phyloP scores from a whole-genome alignment of 2,113 vertebrate genomes.

The Laticauda laticaudata region DNA sequence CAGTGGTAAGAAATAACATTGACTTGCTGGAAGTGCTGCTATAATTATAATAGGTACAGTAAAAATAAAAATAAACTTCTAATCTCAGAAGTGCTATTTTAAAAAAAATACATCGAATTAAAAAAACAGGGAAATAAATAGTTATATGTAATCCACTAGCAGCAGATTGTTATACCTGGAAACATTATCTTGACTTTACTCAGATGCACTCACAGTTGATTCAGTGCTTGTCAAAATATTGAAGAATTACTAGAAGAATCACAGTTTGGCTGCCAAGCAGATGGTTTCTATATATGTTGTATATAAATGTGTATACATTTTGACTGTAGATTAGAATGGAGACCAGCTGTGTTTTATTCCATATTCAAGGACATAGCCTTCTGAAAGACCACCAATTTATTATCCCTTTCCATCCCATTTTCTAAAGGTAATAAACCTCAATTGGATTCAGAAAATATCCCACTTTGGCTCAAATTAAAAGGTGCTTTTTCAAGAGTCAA shows the following conservation, averaged over 20 bases:
- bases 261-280: neutral
- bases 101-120: neutral
- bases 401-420: neutral
- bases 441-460: neutral
- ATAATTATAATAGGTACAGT: neutral
- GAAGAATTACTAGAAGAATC: conserved; percentile 5
- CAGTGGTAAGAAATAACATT: neutral
- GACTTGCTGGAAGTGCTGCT: neutral
- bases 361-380: neutral
- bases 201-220: neutral
- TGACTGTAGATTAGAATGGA: neutral
- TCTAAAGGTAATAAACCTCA: neutral
- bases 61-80: neutral
- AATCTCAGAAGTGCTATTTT: neutral
- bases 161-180: neutral
- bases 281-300: neutral
- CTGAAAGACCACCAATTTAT: neutral
- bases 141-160: neutral
- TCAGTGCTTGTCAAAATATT: conserved; percentile 4
- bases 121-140: neutral
- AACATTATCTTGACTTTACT: neutral
- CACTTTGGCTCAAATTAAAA: neutral
- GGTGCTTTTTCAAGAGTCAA: too few species aligned
- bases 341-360: neutral
- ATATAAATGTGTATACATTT: neutral